Evolutionary conservation across 2,888 invertebrate genomes (phyloP), one percentile per base, ranked within the genome.

Genomic region (Metacarcinus magister): DNA sequence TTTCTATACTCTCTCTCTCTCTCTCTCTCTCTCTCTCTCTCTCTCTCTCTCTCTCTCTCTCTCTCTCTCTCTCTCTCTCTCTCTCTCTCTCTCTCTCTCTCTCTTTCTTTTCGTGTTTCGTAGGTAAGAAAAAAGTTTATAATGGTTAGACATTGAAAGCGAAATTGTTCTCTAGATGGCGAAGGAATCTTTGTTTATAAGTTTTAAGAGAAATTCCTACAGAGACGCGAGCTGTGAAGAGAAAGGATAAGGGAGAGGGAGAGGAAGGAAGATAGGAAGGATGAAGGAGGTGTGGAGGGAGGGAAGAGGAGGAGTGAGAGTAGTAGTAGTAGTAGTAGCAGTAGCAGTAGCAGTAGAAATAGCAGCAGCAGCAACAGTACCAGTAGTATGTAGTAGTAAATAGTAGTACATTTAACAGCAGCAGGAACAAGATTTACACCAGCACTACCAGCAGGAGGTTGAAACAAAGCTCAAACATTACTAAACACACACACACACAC

Each of bases 11-110:
- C 60, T 60, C 60, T 60, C 60, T 60, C 60, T 60, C 60, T 60
- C 60, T 60, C 60, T 60, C 60, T 46, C 60, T 60, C 60, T 60
- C 60, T 60, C 60, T 60, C 60, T 60, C 60, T 60, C 60, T 60
- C 60, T 60, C 60, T 19, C 19, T 19, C 19, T 19, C 60, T 60
- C 60, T 60, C 60, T 60, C 60, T 60, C 60, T 60, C 60, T 60
- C 60, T 60, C 60, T 60, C 60, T 67, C 67, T 67, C 67, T 67
- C 67, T 67, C 67, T 67, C 67, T 54, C 67, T 67, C 67, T 67
- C 67, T 67, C 67, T 67, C 67, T 67, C 67, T 67, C 67, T 67
- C 67, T 67, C 67, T n/a, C n/a, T n/a, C n/a, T n/a, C 67, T 67
- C 67, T 67, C 67, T 67, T 23, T 67, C 67, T 67, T 23, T 23